Conservation (phyloP, 2,888 invertebrate genomes). For the Sisyra terminalis region DNA sequence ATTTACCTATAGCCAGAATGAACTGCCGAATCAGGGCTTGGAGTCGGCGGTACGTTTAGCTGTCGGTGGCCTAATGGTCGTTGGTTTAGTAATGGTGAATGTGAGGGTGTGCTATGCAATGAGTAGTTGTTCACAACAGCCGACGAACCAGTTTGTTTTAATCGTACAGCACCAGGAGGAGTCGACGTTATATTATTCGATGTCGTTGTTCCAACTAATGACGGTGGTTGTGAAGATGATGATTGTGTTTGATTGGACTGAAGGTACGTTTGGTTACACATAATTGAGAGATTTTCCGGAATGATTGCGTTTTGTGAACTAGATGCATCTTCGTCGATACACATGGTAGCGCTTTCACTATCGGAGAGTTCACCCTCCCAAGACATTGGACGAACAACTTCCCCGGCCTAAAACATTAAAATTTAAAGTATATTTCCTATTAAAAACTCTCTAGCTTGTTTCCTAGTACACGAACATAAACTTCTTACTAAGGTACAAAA, state of each 20-base stretch:
- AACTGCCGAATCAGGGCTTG: constrained; percentile 78
- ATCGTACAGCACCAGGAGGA: constrained; percentile 22
- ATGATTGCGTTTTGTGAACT: constrained; percentile 13
- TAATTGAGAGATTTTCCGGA: constrained; percentile 3
- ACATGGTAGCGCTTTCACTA: constrained; percentile 37
- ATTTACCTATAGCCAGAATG: constrained; percentile 66
- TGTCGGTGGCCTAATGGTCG: constrained; percentile 36
- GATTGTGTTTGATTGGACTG: constrained; percentile 1
- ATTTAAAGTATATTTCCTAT: not conserved
- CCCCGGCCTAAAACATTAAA: constrained; percentile 15
- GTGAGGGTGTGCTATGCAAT: constrained; percentile 42
- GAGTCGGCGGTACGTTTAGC: constrained; percentile 51
- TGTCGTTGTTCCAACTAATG: constrained; percentile 4
- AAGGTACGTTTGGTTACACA: constrained; percentile 3
- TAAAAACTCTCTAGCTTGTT: not conserved
- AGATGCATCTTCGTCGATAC: constrained; percentile 21
- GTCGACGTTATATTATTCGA: constrained; percentile 12
- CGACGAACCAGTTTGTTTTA: constrained; percentile 26
- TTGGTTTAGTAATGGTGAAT: constrained; percentile 51
- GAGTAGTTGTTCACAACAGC: constrained; percentile 41
- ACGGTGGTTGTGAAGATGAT: constrained; percentile 1
- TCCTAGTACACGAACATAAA: not conserved
- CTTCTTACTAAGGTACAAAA: not conserved
- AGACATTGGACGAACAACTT: constrained; percentile 66
- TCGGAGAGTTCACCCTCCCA: constrained; percentile 90